Conservation (phyloP, 37 sponge, comb jelly and placozoan species). For the Cladorhizidae sp. region DNA sequence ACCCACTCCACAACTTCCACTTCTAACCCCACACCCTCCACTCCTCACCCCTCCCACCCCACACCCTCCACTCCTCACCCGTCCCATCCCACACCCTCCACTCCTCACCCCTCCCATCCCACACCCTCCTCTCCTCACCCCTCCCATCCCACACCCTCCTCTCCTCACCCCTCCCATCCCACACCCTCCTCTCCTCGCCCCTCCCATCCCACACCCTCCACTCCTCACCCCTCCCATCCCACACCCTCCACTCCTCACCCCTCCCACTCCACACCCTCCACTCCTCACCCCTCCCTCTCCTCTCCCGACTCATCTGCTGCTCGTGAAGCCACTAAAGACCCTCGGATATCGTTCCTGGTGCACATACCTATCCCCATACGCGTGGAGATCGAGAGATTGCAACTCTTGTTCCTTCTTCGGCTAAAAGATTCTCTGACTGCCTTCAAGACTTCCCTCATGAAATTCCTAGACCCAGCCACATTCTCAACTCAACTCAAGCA, state of each 20-base stretch:
- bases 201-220: not conserved
- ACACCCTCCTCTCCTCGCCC: not conserved
- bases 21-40: not conserved
- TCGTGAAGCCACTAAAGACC: not conserved
- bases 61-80: too few relatives aligned
- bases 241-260: not conserved
- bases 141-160: too few relatives aligned
- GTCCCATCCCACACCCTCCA: not conserved
- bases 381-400: slow-evolving; percentile 42
- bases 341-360: slow-evolving; percentile 37
- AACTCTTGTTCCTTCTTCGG: slow-evolving; percentile 61
- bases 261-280: not conserved
- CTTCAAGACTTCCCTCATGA: slow-evolving; percentile 40
- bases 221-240: not conserved
- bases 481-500: not conserved
- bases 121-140: not conserved
- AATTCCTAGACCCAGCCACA: slow-evolving; percentile 22
- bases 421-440: slow-evolving; percentile 64
- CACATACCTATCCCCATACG: slow-evolving; percentile 23
- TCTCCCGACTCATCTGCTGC: not conserved
- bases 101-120: not conserved
- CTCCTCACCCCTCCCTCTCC: not conserved
- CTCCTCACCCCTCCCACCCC: not conserved
- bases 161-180: too few relatives aligned
- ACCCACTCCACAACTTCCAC: not conserved